phyloP scores from a whole-genome alignment of 2,113 vertebrate genomes.

The Rhipidura dahli region DNA sequence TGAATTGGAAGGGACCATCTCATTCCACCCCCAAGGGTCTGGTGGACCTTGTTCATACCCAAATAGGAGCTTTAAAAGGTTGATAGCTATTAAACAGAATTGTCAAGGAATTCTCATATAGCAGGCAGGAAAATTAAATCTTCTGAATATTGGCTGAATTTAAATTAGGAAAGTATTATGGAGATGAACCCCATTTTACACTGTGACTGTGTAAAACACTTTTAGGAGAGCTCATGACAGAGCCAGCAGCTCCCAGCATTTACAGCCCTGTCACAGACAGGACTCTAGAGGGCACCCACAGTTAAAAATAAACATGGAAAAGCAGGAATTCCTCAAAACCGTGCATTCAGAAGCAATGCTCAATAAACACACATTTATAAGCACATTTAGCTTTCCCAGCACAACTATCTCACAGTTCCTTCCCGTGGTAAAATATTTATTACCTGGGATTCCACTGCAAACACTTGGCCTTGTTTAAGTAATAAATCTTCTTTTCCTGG shows the following conservation, averaged over 20 bases:
- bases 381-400: not conserved
- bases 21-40: not conserved
- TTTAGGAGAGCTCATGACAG: not conserved
- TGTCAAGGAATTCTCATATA: not conserved
- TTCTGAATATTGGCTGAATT: not conserved
- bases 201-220: not conserved
- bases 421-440: not conserved
- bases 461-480: slow-evolving; percentile 81
- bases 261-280: not conserved
- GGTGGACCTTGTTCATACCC: not conserved
- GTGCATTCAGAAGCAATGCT: not conserved
- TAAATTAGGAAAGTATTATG: not conserved
- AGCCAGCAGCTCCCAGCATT: not conserved
- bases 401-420: not conserved
- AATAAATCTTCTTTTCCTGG: slow-evolving; percentile 89
- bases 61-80: not conserved
- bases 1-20: not conserved
- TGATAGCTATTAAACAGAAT: not conserved
- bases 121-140: not conserved
- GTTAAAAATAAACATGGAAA: not conserved
- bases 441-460: slow-evolving; percentile 85
- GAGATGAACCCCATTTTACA: not conserved
- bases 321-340: accelerated
- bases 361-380: not conserved
- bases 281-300: slow-evolving; percentile 38